Evolutionary conservation across 2,797 vertebrate species (phyloP), one percentile per base, ranked within the genome.

Genomic region (Pteronotus mesoamericanus): DNA sequence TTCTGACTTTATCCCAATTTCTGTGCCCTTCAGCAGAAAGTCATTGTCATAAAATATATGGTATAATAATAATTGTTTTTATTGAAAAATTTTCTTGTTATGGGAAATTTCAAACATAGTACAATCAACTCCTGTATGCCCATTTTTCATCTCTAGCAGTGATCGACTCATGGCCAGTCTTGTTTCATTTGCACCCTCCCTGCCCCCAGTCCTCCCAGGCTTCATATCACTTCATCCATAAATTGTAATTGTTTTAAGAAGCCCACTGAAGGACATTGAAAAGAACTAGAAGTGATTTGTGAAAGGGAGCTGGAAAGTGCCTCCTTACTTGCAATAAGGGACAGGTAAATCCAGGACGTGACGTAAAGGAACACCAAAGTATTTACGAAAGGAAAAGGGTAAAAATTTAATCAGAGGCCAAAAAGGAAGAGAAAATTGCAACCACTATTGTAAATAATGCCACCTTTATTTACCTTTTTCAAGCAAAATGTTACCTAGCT

Each of bases 331-430:
- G 72, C 42, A 55, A 32, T 61, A 82, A 86, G 34, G 59, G 85
- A 74, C 8, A 51, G 16, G 19, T 51, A 92, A 84, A 72, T 69
- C 4, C 3, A 86, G 78, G 26, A 44, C 15, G 12, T 34, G 4
- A 29, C 64, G 26, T 61, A 85, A 66, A 42, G 72, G 46, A 96
- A 57, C 32, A 57, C 53, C 26, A n/a, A 85, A 39, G 24, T 66
- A 37, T 89, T 89, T 94, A 66, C n/a, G 61, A 86, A 95, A 90
- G 57, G 61, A 94, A 95, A 71, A 37, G 24, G 32, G n/a, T 61
- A 32, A 72, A 59, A 75, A 44, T 78, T 59, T 85, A 88, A 86
- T 78, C 15, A 34, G 42, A 72, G 22, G 15, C 51, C 53, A 26
- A 39, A 90, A 90, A 87, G 61, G 39, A 79, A 69, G 79, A 79